Evolutionary conservation across 2,888 invertebrate species (phyloP), one percentile per base, ranked within the genome.

Genomic region (Leptinotarsa rubiginosa): DNA sequence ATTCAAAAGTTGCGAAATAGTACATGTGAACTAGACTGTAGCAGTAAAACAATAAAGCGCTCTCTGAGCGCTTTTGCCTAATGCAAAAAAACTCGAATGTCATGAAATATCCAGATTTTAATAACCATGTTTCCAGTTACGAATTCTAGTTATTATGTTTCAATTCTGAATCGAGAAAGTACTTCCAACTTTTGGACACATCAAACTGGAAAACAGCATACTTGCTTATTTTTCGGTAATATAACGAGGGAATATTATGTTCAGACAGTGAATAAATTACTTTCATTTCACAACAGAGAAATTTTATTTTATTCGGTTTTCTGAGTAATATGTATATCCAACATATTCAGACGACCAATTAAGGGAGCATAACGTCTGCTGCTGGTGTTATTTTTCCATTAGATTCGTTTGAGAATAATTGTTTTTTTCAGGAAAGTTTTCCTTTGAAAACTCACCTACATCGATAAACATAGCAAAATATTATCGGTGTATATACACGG

Each of bases 121-220:
- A 50, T 49, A 49, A 50, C 22, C 47, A 10, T 5, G 49, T 20
- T 22, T 20, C 15, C 15, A 15, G 70, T 62, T 49, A 70, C 50
- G 70, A 70, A 16, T 70, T 70, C n/a, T 47, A 64, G 25, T 64
- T 50, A 70, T 70, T 22, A 70, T 31, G 47, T 70, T 70, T 70
- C 25, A 70, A 64, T 70, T 70, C 18, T n/a, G 62, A 18, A 15
- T 50, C 31, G 47, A 62, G 70, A 41, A 31, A 49, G 62, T 62
- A 25, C 15, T 47, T 59, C 62, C 13, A 22, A 22, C 56, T 52
- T 52, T 52, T 52, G 18, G 13, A 56, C 22, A 22, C 13, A 25
- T 15, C 56, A 16, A 52, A 18, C 12, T 52, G 18, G 18, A 12
- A 52, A 52, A 12, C 52, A n/a, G 52, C 7, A 52, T 52, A 7